Percentiles rank a stretch among this genome's conserved stretches.
Conservation (phyloP, 1,140 invertebrate species). For the Drosophila takahashii region DNA sequence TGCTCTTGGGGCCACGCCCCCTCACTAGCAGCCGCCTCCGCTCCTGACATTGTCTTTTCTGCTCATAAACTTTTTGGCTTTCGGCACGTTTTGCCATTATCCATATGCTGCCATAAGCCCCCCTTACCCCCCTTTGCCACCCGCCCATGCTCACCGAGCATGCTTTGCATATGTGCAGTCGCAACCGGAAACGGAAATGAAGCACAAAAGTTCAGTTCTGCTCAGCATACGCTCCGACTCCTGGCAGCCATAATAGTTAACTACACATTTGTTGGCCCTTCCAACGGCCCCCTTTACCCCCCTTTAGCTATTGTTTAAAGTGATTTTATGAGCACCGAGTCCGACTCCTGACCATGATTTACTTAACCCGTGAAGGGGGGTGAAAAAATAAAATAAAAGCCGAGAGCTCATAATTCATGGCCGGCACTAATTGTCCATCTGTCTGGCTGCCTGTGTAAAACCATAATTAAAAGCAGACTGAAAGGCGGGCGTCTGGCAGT, state of each 20-base stretch:
- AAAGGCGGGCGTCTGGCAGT: conserved; percentile 10
- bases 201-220: conserved; percentile 53
- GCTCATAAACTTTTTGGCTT: conserved; percentile 56
- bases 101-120: conserved; percentile 33
- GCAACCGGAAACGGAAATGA: conserved; percentile 57
- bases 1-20: conserved; percentile 14
- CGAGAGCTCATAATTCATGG: conserved; percentile 45
- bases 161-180: conserved; percentile 33
- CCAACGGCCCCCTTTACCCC: not conserved
- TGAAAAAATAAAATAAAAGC: conserved; percentile 25
- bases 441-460: conserved; percentile 27
- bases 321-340: conserved; percentile 46
- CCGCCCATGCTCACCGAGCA: not conserved
- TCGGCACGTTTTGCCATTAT: conserved; percentile 57
- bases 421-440: conserved; percentile 51
- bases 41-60: conserved; percentile 44
- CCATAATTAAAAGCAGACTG: conserved; percentile 45
- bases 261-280: conserved; percentile 46
- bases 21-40: conserved; percentile 3
- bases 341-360: conserved; percentile 49
- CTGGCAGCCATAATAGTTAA: conserved; percentile 51
- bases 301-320: conserved; percentile 33
- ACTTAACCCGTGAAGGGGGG: conserved; percentile 29
- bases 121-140: not conserved
- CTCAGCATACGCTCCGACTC: conserved; percentile 33